Conservation (phyloP, 2,888 invertebrate species). For the Plutella xylostella region DNA sequence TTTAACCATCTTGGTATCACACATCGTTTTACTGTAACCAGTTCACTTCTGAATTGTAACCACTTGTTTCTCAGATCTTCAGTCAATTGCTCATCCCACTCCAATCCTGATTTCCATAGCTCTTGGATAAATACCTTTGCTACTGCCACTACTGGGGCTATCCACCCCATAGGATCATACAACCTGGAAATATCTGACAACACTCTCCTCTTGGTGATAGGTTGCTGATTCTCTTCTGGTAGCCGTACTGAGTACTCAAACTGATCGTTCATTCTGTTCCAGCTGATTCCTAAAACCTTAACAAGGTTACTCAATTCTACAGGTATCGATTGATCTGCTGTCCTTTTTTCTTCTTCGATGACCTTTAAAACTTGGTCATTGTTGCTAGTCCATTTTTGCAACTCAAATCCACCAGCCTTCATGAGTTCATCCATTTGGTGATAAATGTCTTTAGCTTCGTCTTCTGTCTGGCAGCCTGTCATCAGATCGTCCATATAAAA, state of each 20-base stretch:
- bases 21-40: not conserved
- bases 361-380: not conserved
- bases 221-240: no score
- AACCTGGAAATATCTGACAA: slow-evolving; percentile 15
- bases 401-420: slow-evolving; percentile 1
- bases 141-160: slow-evolving; percentile 12
- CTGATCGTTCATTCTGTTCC: not conserved
- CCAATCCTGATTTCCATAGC: not conserved
- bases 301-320: not conserved
- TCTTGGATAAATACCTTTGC: slow-evolving; percentile 17
- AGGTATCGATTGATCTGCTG: not conserved
- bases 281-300: slow-evolving; percentile 2
- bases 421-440: not conserved
- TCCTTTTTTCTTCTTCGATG: not conserved
- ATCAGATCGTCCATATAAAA: slow-evolving; percentile 7
- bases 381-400: slow-evolving; percentile 14
- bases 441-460: not conserved
- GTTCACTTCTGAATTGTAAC: slow-evolving; percentile 6
- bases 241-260: not conserved
- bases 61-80: slow-evolving; percentile 7
- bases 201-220: slow-evolving; percentile 15
- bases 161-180: slow-evolving; percentile 18
- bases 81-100: not conserved
- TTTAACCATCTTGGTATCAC: not conserved
- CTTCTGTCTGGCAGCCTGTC: not conserved